Conservation (phyloP, 1,140 invertebrate genomes). For the Bombus sylvicola region DNA sequence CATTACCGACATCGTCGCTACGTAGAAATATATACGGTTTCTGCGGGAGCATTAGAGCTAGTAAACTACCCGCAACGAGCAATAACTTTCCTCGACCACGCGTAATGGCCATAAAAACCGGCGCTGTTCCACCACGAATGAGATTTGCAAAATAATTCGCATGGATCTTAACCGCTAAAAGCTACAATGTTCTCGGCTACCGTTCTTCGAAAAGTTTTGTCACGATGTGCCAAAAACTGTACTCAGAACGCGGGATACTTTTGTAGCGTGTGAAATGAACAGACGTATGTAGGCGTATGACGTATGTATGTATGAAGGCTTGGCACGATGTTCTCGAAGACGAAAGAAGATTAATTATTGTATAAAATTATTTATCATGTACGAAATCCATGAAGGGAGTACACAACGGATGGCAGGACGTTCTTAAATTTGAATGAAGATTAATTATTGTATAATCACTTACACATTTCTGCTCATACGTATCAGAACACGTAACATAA, state of each 20-base stretch:
- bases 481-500: background rate
- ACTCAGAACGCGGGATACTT: no score
- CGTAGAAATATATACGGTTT: slow-evolving; percentile 39
- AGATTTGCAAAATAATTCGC: slow-evolving; percentile 43
- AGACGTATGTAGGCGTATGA: no score
- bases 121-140: background rate
- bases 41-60: slow-evolving; percentile 33
- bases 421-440: background rate
- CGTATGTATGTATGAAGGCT: background rate
- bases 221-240: no score
- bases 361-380: background rate
- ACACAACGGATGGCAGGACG: background rate
- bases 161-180: background rate
- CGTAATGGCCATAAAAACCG: slow-evolving; percentile 27
- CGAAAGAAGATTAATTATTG: background rate
- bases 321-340: background rate
- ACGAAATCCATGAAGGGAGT: background rate
- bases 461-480: background rate
- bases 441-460: background rate
- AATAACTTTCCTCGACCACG: slow-evolving; percentile 9
- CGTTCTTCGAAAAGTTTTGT: no score
- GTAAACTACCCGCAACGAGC: slow-evolving; percentile 44
- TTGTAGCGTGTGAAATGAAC: no score
- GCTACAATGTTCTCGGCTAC: no score
- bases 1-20: slow-evolving; percentile 16